phyloP scores from a whole-genome alignment of 2,888 invertebrate species.

The Brachynemurus nebulosus region DNA sequence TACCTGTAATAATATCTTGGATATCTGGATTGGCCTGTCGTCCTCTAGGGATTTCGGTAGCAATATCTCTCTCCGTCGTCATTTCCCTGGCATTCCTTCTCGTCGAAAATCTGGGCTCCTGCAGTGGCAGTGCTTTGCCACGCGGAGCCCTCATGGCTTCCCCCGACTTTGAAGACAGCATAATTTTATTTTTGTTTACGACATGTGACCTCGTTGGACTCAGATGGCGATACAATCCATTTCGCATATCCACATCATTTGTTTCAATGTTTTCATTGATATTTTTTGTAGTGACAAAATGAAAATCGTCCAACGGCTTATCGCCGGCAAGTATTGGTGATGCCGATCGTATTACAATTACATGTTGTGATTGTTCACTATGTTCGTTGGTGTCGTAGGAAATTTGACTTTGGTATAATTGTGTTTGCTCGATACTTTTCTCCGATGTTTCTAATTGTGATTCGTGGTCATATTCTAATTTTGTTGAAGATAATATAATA shows the following conservation, averaged over 20 bases:
- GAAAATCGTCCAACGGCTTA: constrained; percentile 42
- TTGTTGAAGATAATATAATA: not conserved
- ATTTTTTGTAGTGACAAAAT: too few species aligned
- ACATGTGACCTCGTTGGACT: constrained; percentile 40
- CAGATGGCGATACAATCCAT: constrained; percentile 29
- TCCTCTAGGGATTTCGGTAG: constrained; percentile 31
- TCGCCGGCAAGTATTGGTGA: constrained; percentile 37
- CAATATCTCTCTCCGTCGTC: constrained; percentile 35
- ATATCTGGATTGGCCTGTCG: constrained; percentile 62
- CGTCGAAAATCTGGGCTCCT: constrained; percentile 52
- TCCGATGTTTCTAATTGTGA: constrained; percentile 15
- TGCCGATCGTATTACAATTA: constrained; percentile 40
- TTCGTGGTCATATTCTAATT: constrained; percentile 4
- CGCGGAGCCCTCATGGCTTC: constrained; percentile 63
- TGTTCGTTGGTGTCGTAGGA: too few species aligned
- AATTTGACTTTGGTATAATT: too few species aligned
- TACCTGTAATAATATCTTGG: constrained; percentile 67
- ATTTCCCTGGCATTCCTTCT: constrained; percentile 24
- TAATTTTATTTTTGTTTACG: not conserved
- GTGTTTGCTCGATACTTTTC: constrained; percentile 22
- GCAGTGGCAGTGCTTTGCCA: constrained; percentile 44
- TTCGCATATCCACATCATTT: constrained; percentile 34
- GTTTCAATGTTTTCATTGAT: too few species aligned
- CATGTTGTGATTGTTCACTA: too few species aligned
- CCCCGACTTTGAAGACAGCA: constrained; percentile 41